A percentile compares a stretch with the other conserved stretches of the same genome.
phyloP scores from a whole-genome alignment of 2,888 invertebrate genomes.

The Lepidocyrtinus sp. region DNA sequence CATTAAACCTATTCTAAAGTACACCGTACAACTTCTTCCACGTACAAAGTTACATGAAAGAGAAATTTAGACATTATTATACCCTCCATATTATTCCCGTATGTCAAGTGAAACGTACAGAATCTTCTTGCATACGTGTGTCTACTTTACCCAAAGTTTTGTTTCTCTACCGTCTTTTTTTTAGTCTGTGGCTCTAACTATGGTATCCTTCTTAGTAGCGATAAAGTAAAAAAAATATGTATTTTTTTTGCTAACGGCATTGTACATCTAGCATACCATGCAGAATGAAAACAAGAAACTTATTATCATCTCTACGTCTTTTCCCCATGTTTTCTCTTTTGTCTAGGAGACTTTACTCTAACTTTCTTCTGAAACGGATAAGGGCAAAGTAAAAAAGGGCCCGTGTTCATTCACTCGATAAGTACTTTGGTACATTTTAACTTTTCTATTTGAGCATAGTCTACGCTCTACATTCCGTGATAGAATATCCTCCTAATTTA shows the following conservation, averaged over 20 bases:
- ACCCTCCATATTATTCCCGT: too few relatives aligned
- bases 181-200: background rate
- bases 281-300: slow-evolving; percentile 37
- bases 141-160: background rate
- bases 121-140: background rate
- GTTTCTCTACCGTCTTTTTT: background rate
- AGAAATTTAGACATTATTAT: too few relatives aligned
- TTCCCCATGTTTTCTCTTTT: slow-evolving; percentile 14
- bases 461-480: too few relatives aligned
- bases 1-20: too few relatives aligned
- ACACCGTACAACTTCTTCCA: too few relatives aligned
- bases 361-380: background rate
- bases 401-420: background rate
- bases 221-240: slow-evolving; percentile 6
- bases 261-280: background rate
- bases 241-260: slow-evolving; percentile 38
- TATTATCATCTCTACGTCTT: slow-evolving; percentile 37
- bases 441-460: too few relatives aligned
- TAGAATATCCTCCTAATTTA: too few relatives aligned
- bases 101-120: background rate
- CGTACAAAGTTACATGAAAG: background rate
- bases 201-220: background rate
- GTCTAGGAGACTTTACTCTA: background rate
- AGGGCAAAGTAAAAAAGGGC: slow-evolving; percentile 7
- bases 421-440: too few relatives aligned